Base-by-base conservation (phyloP, 2,113 vertebrate species). In the Sceloporus undulatus region DNA sequence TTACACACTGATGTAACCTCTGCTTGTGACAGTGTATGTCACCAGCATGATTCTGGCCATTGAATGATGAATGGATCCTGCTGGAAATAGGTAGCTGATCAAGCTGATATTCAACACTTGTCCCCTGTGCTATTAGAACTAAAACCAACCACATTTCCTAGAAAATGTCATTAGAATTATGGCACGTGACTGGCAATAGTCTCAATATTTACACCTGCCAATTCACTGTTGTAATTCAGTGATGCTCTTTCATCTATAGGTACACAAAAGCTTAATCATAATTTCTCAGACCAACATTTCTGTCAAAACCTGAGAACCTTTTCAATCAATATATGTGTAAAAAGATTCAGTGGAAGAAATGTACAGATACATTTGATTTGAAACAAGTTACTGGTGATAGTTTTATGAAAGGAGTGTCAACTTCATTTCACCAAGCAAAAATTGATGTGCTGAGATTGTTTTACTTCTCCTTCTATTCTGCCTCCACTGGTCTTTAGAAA, bases 401-500 rank as follows among this genome's bases (percentile, higher is more conserved):
- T 6, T 19, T 79, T 83, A n/a, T 19, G 42, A 74, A 70, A 48
- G 27, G 85, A 88, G 54, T 2, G 23, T 38, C 54, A 75, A 5
- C 54, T 42, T 74, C 52, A 11, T 84, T 85, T 88, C 77, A 77
- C 62, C 70, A 21, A 1, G 0, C 62, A 9, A 78, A 93, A 40
- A 13, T 42, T 68, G 8, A 62, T 68, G 68, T 83, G 78, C 78
- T 89, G 2, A 48, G 52, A 38, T 74, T 59, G 59, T 62, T n/a
- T 52, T 11, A 1, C 0, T 40, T 77, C 82, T 88, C 48, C 48
- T 48, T 91, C 59, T 29, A 27, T 23, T 86, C 40, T 14, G 76
- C 68, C 40, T 40, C 89, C 93, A 90, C 66, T 91, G 88, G 21
- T 90, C 89, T 94, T 92, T 94, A 84, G n/a, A 86, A 92, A 90